These are phyloP conservation scores for Iselma pallidipennis DNA, from an alignment of 2,888 invertebrate genomes.

Conservation along the genomic window DNA sequence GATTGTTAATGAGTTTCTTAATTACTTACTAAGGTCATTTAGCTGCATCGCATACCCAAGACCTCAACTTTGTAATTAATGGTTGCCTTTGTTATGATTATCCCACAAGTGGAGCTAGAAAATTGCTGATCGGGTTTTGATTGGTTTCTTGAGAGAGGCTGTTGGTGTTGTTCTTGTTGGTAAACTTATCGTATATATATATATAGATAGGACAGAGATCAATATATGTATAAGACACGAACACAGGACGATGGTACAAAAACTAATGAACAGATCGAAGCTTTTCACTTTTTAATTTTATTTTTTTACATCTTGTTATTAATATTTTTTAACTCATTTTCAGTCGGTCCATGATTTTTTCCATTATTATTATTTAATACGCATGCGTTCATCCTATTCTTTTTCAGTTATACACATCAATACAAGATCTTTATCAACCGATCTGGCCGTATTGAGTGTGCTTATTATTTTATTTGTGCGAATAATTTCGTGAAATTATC, in stretches of 20 bases:
- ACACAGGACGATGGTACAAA: conserved; percentile 36
- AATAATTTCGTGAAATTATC: conserved; percentile 42
- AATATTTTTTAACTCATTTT: conserved; percentile 49
- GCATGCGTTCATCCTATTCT: conserved; percentile 15
- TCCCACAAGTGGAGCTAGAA: conserved; percentile 52
- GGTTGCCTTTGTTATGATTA: conserved; percentile 54
- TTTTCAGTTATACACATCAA: conserved; percentile 7
- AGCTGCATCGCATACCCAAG: conserved; percentile 42
- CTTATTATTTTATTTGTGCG: conserved; percentile 34
- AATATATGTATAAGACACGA: conserved; percentile 19
- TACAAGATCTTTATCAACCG: not conserved
- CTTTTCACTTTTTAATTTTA: conserved; percentile 45
- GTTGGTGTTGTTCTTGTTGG: conserved; percentile 25
- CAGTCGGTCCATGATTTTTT: conserved; percentile 13
- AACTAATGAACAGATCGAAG: conserved; percentile 50
- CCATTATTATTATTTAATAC: no score
- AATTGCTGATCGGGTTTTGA: conserved; percentile 53
- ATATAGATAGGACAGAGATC: conserved; percentile 17
- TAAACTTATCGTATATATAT: not conserved
- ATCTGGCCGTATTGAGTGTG: no score
- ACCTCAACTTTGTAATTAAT: conserved; percentile 52
- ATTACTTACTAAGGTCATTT: conserved; percentile 49
- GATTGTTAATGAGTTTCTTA: conserved; percentile 51
- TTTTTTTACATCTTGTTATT: conserved; percentile 41
- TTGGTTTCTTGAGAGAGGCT: conserved; percentile 46